A percentile compares a stretch with the other conserved stretches of the same genome.
These are phyloP conservation scores for Coregonus ussuriensis DNA, from an alignment of 2,797 vertebrate species.

Conservation along the genomic window DNA sequence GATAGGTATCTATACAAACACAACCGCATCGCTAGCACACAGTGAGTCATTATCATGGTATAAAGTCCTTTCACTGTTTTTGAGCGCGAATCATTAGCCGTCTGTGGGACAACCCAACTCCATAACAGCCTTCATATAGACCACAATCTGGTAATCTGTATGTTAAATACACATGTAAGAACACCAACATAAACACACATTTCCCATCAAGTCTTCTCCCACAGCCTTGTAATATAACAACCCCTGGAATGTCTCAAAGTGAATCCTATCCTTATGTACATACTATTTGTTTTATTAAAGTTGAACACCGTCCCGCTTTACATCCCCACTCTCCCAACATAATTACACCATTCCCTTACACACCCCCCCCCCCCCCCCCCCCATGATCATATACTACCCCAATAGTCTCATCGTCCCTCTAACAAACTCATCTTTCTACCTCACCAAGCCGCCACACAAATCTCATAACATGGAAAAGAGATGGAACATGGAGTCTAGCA, in stretches of 20 bases:
- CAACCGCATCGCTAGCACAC: background rate
- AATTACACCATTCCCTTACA: background rate
- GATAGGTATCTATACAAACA: background rate
- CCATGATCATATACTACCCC: too few relatives aligned
- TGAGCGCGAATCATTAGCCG: background rate
- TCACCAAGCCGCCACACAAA: background rate
- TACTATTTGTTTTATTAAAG: background rate
- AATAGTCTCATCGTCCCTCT: background rate
- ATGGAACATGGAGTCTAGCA: background rate
- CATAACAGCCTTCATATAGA: too few relatives aligned
- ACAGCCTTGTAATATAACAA: background rate
- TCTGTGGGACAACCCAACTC: background rate
- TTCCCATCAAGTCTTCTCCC: background rate
- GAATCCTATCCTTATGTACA: background rate
- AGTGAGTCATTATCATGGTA: background rate
- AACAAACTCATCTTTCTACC: background rate
- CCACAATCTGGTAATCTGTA: background rate
- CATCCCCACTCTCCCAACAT: background rate
- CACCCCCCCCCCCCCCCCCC: too few relatives aligned
- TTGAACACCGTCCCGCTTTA: background rate
- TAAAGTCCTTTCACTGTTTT: background rate
- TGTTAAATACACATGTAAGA: background rate
- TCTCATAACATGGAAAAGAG: background rate
- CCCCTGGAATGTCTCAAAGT: background rate
- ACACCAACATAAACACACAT: background rate